Evolutionary conservation across 2,888 invertebrate species (phyloP), one percentile per base, ranked within the genome.

Genomic region (Alloscopus bannaensis): DNA sequence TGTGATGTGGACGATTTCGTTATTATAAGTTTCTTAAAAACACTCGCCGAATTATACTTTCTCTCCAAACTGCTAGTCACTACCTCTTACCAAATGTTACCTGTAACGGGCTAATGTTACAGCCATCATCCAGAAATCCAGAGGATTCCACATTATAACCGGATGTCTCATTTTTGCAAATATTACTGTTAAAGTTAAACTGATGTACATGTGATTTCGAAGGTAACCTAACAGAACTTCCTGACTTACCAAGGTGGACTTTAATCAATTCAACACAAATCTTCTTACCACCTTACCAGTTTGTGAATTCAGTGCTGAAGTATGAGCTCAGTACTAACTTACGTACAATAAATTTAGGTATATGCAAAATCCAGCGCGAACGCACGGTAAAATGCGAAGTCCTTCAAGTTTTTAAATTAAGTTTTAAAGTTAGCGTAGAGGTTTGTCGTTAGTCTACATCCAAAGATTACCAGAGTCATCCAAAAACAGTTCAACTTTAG

Each of bases 41-140:
- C n/a, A n/a, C n/a, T n/a, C n/a, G n/a, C n/a, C n/a, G n/a, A n/a
- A n/a, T n/a, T n/a, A n/a, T n/a, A n/a, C n/a, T n/a, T n/a, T n/a
- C n/a, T n/a, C n/a, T n/a, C n/a, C n/a, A n/a, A n/a, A n/a, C n/a
- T n/a, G n/a, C n/a, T 40, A 62, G 40, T 24, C 40, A 13, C 22
- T 22, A 36, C 0, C 36, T 64, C 64, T 72, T 72, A 72, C 72
- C 72, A 72, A 55, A 62, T 28, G 24, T 75, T 75, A 75, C 66
- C 75, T 66, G 75, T 40, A 28, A 20, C 16, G 22, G 47, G 47
- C 6, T 72, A 72, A 42, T 72, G 62, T 50, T 64, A 66, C 16
- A 68, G 60, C 42, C 66, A 66, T 75, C 75, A 66, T 65, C 60
- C 75, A 42, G 60, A 59, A 64, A 66, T 75, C 66, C 75, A 66